Base-by-base conservation (phyloP, 2,113 vertebrate species). In the Cheilinus undulatus region DNA sequence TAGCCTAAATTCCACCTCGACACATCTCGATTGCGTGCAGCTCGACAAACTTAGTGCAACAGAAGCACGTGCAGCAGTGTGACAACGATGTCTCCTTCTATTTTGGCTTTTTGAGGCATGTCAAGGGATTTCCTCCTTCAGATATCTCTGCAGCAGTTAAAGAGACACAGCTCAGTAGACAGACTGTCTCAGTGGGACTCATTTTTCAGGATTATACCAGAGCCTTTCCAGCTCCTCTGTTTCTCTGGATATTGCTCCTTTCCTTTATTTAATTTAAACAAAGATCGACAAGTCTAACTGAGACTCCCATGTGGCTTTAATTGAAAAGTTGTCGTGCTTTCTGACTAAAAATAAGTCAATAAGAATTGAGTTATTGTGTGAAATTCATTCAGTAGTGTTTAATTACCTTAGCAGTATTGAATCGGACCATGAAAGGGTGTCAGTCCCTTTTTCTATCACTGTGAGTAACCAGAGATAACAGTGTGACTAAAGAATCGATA, bases 121-220 rank as follows among this genome's bases (percentile, higher is more conserved):
- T 63, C 32, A 1, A 38, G 66, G 83, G 73, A 58, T 76, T 78
- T 76, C 73, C 59, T 75, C 48, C n/a, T 43, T 17, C 52, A 50
- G 58, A 51, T 42, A 7, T 36, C 56, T 26, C 61, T 64, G 60
- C 58, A 65, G 61, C 57, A 13, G 7, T 69, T 26, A 67, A 28
- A 57, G 50, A 48, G 28, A 64, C 34, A 36, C n/a, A 4, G 58
- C 66, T 76, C 27, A 64, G 65, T 56, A 43, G 23, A 43, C 53
- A 43, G 52, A 38, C 24, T 46, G 20, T 36, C 52, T 45, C 26
- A 36, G 5, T 8, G 23, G 23, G 7, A 22, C 11, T 36, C 10
- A 26, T 50, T 19, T 36, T n/a, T 40, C 65, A 12, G 9, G 2
- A 38, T 38, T 6, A 4, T 49, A 62, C 66, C 23, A 17, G 11